A percentile compares a stretch with the other conserved stretches of the same genome.
Evolutionary conservation across 1,140 invertebrate genomes (phyloP).

Genomic region (Drosophila dunni): DNA sequence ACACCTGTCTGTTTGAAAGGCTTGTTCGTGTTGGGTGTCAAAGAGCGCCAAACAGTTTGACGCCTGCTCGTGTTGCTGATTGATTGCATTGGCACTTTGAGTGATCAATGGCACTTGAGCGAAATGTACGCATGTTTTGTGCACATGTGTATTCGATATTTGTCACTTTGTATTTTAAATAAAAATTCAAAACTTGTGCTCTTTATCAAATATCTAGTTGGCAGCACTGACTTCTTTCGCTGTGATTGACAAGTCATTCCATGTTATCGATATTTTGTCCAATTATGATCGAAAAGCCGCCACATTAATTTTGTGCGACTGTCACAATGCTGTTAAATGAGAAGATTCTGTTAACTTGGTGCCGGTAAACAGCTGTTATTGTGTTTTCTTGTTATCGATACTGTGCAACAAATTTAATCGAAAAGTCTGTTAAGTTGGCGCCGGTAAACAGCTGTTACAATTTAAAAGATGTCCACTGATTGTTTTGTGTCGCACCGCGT

Average conservation of each 20-base stretch:
- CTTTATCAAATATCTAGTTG: background rate
- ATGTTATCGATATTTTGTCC: background rate
- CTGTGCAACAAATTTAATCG: no score
- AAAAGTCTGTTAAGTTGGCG: background rate
- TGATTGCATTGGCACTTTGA: slow-evolving; percentile 4
- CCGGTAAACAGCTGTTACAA: slow-evolving; percentile 9
- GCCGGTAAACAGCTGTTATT: slow-evolving; percentile 6
- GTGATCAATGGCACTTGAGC: background rate
- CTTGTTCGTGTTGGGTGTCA: slow-evolving; percentile 41
- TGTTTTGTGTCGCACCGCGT: background rate
- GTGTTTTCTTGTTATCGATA: no score
- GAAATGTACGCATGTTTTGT: background rate
- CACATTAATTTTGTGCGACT: background rate
- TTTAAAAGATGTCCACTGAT: background rate
- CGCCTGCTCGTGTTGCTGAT: slow-evolving; percentile 26
- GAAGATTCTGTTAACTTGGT: background rate
- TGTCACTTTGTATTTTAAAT: background rate
- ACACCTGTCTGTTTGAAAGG: slow-evolving; percentile 28
- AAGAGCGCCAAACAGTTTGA: background rate
- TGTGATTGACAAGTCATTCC: slow-evolving; percentile 6
- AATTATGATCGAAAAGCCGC: slow-evolving; percentile 1
- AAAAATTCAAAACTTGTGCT: slow-evolving; percentile 12
- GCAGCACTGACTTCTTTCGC: slow-evolving; percentile 20
- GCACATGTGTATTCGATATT: background rate
- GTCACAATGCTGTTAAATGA: background rate